Evolutionary conservation across 2,888 invertebrate species (phyloP), one percentile per base, ranked within the genome.

Genomic region (Andrena haemorrhoa): DNA sequence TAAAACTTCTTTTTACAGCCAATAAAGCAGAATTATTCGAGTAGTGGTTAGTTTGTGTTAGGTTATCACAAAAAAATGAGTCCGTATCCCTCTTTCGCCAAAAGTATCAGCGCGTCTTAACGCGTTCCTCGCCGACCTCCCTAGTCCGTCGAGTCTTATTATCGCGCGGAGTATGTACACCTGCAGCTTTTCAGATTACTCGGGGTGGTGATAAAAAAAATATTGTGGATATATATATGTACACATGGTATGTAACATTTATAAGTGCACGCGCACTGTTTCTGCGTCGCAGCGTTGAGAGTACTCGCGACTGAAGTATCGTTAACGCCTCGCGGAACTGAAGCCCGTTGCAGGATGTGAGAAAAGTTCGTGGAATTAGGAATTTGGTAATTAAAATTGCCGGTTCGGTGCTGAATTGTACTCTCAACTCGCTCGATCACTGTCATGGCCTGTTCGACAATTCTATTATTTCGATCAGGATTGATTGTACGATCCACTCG

Each of bases 11-110:
- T 51, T 29, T 70, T 51, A 49, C 26, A 75, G 69, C n/a, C 26
- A 75, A 20, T 47, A 20, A 77, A 84, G 72, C 79, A 69, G 64
- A 76, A 75, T 80, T 75, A 76, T 26, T 70, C 75, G 64, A 77
- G 71, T 75, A 80, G 76, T 72, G 79, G 66, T 75, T 80, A 85
- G 53, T 81, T 87, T 87, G 87, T 87, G 87, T 85, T 84, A 53
- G 78, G 63, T 87, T 87, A 87, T 87, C 87, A 87, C 87, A 87
- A 83, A 85, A 79, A 81, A 77, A 75, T 75, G 83, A 82, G 79
- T 75, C 79, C 79, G 72, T 35, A 65, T 72, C 35, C 65, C 51
- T 23, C 33, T 41, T 49, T 72, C 41, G n/a, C 26, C 31, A 35
- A 53, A 53, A 75, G 23, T 60, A 41, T 66, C 10, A 31, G 56